A percentile compares a stretch with the other conserved stretches of the same genome.
Conservation (phyloP, 1,140 invertebrate genomes). For the Philotrypesis tridentata region DNA sequence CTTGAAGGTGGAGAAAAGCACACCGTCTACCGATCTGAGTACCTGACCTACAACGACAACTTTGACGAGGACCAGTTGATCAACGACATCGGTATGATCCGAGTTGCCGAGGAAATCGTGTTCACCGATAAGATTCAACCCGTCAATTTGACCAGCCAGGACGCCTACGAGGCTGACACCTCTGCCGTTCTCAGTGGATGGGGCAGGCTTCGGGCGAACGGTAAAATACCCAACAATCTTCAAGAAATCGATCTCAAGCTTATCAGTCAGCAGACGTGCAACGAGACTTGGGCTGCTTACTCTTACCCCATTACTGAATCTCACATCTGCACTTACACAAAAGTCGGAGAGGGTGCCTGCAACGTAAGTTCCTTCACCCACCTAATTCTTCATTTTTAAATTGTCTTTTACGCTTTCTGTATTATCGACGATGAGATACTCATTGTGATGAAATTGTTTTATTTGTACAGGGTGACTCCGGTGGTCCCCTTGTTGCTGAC, state of each 20-base stretch:
- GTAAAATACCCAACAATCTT: conserved; percentile 51
- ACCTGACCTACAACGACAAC: conserved; percentile 63
- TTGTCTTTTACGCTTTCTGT: too few relatives aligned
- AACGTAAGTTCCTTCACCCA: conserved; percentile 69
- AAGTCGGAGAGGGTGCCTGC: conserved; percentile 75
- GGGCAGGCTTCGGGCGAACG: conserved; percentile 61
- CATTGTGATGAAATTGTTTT: too few relatives aligned
- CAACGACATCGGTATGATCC: conserved; percentile 73
- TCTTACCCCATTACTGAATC: conserved; percentile 54
- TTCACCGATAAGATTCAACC: conserved; percentile 62
- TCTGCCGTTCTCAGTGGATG: conserved; percentile 68
- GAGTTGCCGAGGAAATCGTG: conserved; percentile 58
- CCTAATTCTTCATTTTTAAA: too few relatives aligned
- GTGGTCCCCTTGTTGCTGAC: conserved; percentile 21
- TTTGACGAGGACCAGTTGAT: conserved; percentile 56
- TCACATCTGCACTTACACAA: conserved; percentile 78
- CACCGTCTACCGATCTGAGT: conserved; percentile 58
- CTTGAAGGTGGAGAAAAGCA: conserved; percentile 26
- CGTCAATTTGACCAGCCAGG: conserved; percentile 47
- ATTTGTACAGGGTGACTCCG: conserved; percentile 13
- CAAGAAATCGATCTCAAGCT: conserved; percentile 53
- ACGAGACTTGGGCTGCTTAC: not conserved
- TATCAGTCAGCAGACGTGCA: conserved; percentile 48
- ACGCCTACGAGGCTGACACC: conserved; percentile 51
- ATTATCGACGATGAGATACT: too few relatives aligned